A percentile compares a stretch with the other conserved stretches of the same genome.
Conservation (phyloP, 2,113 vertebrate genomes). For the Thermophis baileyi region DNA sequence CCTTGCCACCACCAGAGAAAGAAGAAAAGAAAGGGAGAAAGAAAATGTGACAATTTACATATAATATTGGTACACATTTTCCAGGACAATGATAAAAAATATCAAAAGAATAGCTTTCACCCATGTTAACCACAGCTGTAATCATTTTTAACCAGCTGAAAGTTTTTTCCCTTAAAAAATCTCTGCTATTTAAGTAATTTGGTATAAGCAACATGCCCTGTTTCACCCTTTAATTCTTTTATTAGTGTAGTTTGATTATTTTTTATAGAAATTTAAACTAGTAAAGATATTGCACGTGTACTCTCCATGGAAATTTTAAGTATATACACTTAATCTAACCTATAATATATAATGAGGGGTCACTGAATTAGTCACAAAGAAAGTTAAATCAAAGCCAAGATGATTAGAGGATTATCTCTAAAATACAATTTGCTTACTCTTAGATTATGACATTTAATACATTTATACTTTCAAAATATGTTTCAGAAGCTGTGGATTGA, state of each 20-base stretch:
- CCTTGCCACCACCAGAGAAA: slow-evolving; percentile 7
- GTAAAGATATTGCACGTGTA: slow-evolving; percentile 45
- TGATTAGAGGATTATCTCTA: not conserved
- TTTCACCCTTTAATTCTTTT: slow-evolving; percentile 69
- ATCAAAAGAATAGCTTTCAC: slow-evolving; percentile 69
- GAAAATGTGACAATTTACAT: slow-evolving; percentile 40
- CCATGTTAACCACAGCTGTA: slow-evolving; percentile 80
- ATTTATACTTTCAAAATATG: slow-evolving; percentile 23
- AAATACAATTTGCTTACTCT: slow-evolving; percentile 9
- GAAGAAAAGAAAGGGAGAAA: slow-evolving; percentile 27
- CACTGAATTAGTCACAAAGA: not conserved
- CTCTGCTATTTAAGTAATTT: slow-evolving; percentile 77
- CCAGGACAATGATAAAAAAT: slow-evolving; percentile 52
- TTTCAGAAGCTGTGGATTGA: slow-evolving; percentile 23
- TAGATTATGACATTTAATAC: slow-evolving; percentile 36
- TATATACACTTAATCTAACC: slow-evolving; percentile 35
- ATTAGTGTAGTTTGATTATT: slow-evolving; percentile 55
- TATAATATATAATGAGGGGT: not conserved
- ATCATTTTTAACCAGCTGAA: slow-evolving; percentile 68
- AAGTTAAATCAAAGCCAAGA: not conserved
- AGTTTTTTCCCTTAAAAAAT: slow-evolving; percentile 44
- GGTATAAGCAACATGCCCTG: slow-evolving; percentile 78
- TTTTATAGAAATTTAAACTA: slow-evolving; percentile 63
- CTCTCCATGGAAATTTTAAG: slow-evolving; percentile 47
- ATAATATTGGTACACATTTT: slow-evolving; percentile 52